Base-by-base conservation (phyloP, 2,113 vertebrate species). In the Dermatemys mawii region DNA sequence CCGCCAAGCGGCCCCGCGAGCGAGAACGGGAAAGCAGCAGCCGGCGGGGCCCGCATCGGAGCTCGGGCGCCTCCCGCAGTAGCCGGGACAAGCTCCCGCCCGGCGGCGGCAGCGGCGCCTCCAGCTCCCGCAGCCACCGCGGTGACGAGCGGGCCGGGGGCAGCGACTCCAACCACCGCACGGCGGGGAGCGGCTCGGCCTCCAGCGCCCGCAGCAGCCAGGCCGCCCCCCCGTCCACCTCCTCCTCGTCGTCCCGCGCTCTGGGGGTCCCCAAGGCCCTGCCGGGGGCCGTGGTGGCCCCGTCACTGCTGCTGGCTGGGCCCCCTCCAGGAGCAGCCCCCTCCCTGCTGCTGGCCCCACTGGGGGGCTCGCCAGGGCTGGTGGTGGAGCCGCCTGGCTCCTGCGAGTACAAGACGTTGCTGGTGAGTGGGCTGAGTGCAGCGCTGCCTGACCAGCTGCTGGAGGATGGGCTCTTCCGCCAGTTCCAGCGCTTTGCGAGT, bases 391-490 rank as follows among this genome's bases (percentile, higher is more conserved):
- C 98, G 5, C 95, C 97, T 21, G 92, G 97, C 44, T 95, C 97
- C 29, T 97, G 98, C 41, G 99, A 99, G 95, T 99, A 99, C 97
- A 99, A 99, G 94, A 99, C 99, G 17, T 97, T 99, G 90, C 98
- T 99, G 81, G 99, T 99, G 96, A 99, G 99, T 96, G 99, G 99
- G 98, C 98, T 99, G 90, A 99, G 99, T 93, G 98, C 99, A 10
- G 98, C 99, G 97, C 98, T 99, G 67, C 98, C 99, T 6, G 99
- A 99, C 93, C 99, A 99, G 97, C 98, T 99, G 94, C 98, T 99
- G 84, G 99, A 99, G 98, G 99, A 99, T 95, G 98, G 99, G 35
- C 98, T 99, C 51, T 99, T 99, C 93, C 99, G 99, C 87, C 99
- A 99, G 97, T 99, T 99, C 96, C 99, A 99, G 97, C 99, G 99